These are phyloP conservation scores for Ptychoptera albimana DNA, from an alignment of 2,888 invertebrate genomes.

Conservation along the genomic window DNA sequence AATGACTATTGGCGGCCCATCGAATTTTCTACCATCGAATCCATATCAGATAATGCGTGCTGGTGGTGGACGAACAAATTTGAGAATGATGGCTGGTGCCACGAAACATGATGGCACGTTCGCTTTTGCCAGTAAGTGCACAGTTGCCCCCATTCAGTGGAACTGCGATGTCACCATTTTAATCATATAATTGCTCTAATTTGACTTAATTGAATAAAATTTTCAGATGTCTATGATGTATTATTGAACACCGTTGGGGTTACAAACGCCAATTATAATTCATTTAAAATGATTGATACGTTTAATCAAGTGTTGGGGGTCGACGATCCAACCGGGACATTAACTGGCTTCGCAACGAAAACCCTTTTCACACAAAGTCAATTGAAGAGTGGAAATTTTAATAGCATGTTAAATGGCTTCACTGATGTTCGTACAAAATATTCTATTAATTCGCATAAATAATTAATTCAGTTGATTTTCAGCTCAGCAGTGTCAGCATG, in stretches of 20 bases:
- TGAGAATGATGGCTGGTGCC: conserved; percentile 32
- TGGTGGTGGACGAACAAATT: conserved; percentile 21
- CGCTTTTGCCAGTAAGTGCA: conserved; percentile 25
- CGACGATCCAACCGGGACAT: conserved; percentile 27
- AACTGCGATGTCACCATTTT: neutral
- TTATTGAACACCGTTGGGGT: conserved; percentile 7
- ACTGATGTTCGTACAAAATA: conserved; percentile 29
- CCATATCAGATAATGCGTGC: conserved; percentile 20
- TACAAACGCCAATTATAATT: conserved; percentile 6
- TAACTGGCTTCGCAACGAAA: conserved; percentile 28
- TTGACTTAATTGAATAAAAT: neutral
- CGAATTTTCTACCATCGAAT: conserved; percentile 20
- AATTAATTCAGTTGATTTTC: conserved; percentile 6
- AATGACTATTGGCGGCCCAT: conserved; percentile 19
- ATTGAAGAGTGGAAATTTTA: conserved; percentile 27
- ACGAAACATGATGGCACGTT: conserved; percentile 34
- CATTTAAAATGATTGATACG: conserved; percentile 7
- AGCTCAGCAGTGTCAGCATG: conserved; percentile 31
- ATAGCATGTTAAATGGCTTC: conserved; percentile 29
- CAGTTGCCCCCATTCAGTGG: neutral
- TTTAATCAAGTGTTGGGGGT: conserved; percentile 23
- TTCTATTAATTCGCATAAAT: neutral
- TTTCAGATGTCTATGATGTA: conserved; percentile 14
- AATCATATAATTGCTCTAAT: neutral
- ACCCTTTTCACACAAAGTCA: conserved; percentile 26